Conservation (phyloP, 2,113 vertebrate species). For the Mustela lutreola region DNA sequence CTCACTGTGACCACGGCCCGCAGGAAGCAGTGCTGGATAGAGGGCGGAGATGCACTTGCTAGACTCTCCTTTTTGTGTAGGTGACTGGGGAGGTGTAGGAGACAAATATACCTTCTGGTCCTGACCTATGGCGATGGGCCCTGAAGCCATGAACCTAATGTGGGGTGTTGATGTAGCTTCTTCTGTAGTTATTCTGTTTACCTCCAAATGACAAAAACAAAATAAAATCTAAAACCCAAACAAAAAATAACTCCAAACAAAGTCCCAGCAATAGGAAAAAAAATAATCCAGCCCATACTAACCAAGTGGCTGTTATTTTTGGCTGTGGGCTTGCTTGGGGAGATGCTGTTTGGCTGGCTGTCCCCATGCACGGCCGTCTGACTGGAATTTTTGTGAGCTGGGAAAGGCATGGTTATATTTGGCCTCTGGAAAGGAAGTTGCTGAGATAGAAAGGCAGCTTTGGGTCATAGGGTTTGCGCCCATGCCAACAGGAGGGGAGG, state of each 20-base stretch:
- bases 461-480: constrained; percentile 53
- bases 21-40: neutral
- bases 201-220: constrained; percentile 52
- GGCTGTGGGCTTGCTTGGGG: constrained; percentile 50
- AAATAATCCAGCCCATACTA: neutral
- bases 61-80: neutral
- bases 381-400: constrained; percentile 71
- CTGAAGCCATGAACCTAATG: neutral
- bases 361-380: constrained; percentile 36
- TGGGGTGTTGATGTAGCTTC: neutral
- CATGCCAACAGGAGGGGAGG: constrained; percentile 35
- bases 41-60: neutral
- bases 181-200: constrained; percentile 33
- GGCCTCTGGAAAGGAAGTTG: constrained; percentile 73
- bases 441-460: constrained; percentile 64
- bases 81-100: neutral
- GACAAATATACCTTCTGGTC: neutral
- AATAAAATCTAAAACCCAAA: constrained; percentile 44
- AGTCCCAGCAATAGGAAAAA: constrained; percentile 47
- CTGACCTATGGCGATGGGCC: neutral
- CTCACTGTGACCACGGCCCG: neutral
- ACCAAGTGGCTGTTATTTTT: constrained; percentile 71
- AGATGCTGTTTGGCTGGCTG: neutral
- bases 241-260: constrained; percentile 48
- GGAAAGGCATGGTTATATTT: constrained; percentile 76